Base-by-base conservation (phyloP, 2,113 vertebrate genomes). In the Dascyllus trimaculatus region DNA sequence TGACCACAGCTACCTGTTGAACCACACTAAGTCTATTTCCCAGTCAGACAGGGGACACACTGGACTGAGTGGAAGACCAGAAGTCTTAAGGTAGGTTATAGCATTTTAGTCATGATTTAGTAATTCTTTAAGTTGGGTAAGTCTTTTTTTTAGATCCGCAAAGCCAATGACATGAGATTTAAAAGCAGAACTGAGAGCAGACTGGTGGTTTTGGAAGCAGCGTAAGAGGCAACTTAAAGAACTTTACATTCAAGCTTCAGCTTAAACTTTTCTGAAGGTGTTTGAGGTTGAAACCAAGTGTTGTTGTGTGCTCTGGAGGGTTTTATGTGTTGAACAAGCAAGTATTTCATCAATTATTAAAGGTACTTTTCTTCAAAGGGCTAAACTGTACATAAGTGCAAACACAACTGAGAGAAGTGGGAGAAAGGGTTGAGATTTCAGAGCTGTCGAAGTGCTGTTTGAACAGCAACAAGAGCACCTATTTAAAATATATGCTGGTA, bases 291-390 rank as follows among this genome's bases (percentile, higher is more conserved):
- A 56, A 49, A 51, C 13, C 40, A 26, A 40, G 25, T 11, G 4
- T n/a, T 38, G 40, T 15, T 43, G 40, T 17, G 11, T 48, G 4
- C 13, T 58, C 10, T 17, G 1, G 26, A n/a, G 14, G 38, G 38
- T 68, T 70, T 75, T 59, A 13, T 67, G 24, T 56, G 48, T 43
- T 57, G 5, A 63, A 65, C 19, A 63, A 48, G 54, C 24, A 53
- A 48, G 18, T 11, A 35, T 72, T 63, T 57, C 29, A 62, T 83
- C 7, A 75, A 68, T 78, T 67, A 59, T 56, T 71, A 48, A 75
- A 57, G 5, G 24, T 10, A 4, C 35, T 5, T 64, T 49, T 78
- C 65, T 75, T 74, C 19, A 60, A 75, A 73, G 67, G 22, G 45
- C 11, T 11, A 68, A 58, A 59, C 17, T 69, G 54, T 70, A 5